Base-by-base conservation (phyloP, 2,113 vertebrate species). In the Tursiops truncatus region DNA sequence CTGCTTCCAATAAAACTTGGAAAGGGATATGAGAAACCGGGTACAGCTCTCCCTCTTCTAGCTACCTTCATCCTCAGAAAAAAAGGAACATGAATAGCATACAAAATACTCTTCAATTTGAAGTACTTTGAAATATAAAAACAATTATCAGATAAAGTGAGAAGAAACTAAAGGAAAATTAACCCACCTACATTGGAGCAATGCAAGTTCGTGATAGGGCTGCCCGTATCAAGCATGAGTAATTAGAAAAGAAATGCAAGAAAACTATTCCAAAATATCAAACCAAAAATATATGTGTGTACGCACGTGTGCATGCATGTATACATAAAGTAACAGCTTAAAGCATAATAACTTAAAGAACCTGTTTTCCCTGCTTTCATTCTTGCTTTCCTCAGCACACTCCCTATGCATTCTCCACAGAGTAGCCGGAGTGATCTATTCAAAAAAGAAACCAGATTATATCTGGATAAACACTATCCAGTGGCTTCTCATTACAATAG, bases 231-330 rank as follows among this genome's bases (percentile, higher is more conserved):
- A 87, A 81, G 15, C 12, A 26, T 70, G 76, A 82, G 31, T 76
- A 77, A 77, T 85, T 68, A 18, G 86, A n/a, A 94, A 94, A 91
- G 25, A 79, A 88, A 77, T 83, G 28, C 33, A 96, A 89, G 33
- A 41, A 67, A 56, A 71, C 41, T 44, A 50, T 36, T 36, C 20
- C 80, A 95, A 94, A 83, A 50, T 94, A 67, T 74, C 65, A 81
- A 73, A 81, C 21, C 33, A 76, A 77, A 26, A 83, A 14, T 67
- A 18, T 18, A 26, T 82, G 80, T 70, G 41, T 89, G 8, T 25
- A 21, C 8, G 20, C 20, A 56, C 31, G 4, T 33, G n/a, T 70
- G 76, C 41, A n/a, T 77, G 9, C 33, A 13, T 77, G 31, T 56
- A 17, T 62, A 70, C 17, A 67, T 74, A 68, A 68, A 77, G 13